phyloP scores from a whole-genome alignment of 2,113 vertebrate species.

The Nesospiza acunhae region DNA sequence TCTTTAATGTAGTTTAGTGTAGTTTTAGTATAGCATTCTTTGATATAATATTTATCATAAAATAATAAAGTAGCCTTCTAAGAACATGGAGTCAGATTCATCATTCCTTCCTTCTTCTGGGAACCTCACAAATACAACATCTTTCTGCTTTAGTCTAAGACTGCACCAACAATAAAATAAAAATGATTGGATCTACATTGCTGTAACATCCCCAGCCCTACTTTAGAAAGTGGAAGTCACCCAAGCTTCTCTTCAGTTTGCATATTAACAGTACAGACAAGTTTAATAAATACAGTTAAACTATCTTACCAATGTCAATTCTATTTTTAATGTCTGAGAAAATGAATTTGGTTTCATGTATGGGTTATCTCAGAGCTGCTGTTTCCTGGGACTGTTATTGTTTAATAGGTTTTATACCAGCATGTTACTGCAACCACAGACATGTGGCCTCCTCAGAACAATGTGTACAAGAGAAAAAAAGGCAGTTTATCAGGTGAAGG shows the following conservation, averaged over 20 bases:
- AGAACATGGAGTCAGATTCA: too few species aligned
- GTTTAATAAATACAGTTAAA: not conserved
- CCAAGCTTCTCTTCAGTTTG: not conserved
- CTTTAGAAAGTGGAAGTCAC: not conserved
- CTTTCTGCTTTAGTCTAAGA: not conserved
- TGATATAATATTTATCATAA: too few species aligned
- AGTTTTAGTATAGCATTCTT: too few species aligned
- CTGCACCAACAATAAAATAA: not conserved
- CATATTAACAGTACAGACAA: not conserved
- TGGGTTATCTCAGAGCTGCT: not conserved
- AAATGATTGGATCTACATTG: not conserved
- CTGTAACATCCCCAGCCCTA: not conserved
- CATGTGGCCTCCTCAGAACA: not conserved
- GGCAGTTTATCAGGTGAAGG: not conserved
- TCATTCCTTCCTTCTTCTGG: too few species aligned
- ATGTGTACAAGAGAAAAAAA: accelerated
- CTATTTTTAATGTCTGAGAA: not conserved
- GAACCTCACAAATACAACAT: too few species aligned
- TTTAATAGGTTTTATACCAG: not conserved
- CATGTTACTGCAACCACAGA: not conserved
- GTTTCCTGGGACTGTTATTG: not conserved
- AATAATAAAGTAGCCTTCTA: too few species aligned
- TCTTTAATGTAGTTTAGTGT: too few species aligned
- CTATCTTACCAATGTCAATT: not conserved
- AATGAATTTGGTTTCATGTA: not conserved